Evolutionary conservation across 2,113 vertebrate species (phyloP).

Genomic region (Dicerorhinus sumatrensis): DNA sequence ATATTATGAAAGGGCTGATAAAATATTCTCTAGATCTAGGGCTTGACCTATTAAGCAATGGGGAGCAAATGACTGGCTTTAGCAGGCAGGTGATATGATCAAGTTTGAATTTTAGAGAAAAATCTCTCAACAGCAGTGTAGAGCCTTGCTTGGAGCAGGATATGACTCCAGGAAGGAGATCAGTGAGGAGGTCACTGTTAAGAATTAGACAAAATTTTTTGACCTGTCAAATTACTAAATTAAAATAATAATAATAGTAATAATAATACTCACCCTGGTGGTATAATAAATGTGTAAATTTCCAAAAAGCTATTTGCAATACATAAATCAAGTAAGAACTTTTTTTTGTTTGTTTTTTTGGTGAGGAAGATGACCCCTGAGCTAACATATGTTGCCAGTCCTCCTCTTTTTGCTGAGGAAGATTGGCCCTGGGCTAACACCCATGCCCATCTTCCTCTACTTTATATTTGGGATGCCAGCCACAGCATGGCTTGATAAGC

Average conservation of each 20-base stretch:
- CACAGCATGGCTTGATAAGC: no score
- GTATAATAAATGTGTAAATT: neutral
- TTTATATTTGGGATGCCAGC: no score
- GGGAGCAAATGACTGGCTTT: neutral
- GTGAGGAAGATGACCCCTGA: no score
- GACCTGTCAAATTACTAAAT: neutral
- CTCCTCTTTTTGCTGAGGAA: no score
- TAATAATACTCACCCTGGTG: neutral
- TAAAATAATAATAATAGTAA: neutral
- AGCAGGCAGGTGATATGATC: neutral
- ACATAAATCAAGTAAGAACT: neutral
- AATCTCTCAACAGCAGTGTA: neutral
- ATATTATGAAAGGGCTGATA: neutral
- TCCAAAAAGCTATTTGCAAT: neutral
- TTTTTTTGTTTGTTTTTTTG: neutral
- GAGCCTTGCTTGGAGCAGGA: neutral
- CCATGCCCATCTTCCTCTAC: no score
- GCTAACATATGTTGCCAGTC: no score
- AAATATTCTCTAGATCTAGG: neutral
- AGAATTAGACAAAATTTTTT: neutral
- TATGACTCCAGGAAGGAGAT: neutral
- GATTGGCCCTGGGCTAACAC: no score
- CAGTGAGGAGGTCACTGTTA: neutral
- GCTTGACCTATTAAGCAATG: neutral
- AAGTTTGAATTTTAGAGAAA: slow-evolving; percentile 1